These are phyloP conservation scores for Dicyrtoma fusca DNA, from an alignment of 2,888 invertebrate species.

Conservation along the genomic window DNA sequence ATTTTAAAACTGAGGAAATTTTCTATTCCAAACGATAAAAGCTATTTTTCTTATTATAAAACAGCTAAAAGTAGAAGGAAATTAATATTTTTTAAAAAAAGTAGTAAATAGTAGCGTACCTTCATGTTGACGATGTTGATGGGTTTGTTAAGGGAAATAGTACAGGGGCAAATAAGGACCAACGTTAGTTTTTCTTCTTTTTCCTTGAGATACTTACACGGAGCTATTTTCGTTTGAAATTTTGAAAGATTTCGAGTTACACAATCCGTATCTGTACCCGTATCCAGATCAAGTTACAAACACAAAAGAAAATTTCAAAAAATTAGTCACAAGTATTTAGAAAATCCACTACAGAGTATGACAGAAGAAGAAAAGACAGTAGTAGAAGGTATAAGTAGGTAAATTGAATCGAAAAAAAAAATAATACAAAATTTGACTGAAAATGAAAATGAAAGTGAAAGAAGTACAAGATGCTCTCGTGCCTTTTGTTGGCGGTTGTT, in stretches of 20 bases:
- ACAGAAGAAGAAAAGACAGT: too few relatives aligned
- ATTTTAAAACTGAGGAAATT: too few relatives aligned
- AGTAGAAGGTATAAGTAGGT: too few relatives aligned
- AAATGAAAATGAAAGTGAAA: slow-evolving; percentile 8
- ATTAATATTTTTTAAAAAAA: slow-evolving; percentile 6
- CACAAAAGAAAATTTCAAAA: slow-evolving; percentile 11
- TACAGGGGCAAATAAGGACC: slow-evolving; percentile 7
- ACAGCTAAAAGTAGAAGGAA: too few relatives aligned
- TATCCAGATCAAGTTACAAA: background rate
- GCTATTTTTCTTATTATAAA: too few relatives aligned
- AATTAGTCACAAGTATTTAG: too few relatives aligned
- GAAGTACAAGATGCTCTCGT: background rate
- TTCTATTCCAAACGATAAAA: too few relatives aligned
- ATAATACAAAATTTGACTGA: too few relatives aligned
- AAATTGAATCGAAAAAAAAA: too few relatives aligned
- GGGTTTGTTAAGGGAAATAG: background rate
- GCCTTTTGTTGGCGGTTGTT: background rate
- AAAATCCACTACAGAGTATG: too few relatives aligned
- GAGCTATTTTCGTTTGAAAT: background rate
- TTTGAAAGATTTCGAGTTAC: background rate
- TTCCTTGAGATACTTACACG: background rate
- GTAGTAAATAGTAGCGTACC: slow-evolving; percentile 12
- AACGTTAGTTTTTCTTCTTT: background rate
- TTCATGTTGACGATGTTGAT: slow-evolving; percentile 20
- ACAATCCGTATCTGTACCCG: background rate